These are phyloP conservation scores for Triplophysa dalaica DNA, from an alignment of 2,113 vertebrate species.

Conservation along the genomic window DNA sequence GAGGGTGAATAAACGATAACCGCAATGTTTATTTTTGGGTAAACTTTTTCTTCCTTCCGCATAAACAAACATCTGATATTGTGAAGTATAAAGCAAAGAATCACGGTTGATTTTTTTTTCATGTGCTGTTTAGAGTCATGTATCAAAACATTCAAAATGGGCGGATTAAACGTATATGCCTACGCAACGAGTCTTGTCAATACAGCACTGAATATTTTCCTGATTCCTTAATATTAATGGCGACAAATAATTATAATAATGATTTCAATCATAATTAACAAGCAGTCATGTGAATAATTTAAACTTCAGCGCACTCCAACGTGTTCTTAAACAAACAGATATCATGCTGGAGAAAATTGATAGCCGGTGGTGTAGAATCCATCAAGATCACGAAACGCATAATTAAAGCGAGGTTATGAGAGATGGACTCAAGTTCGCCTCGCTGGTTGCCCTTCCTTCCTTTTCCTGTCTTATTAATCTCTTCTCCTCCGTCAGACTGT, in stretches of 20 bases:
- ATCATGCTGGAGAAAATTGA: conserved; percentile 69
- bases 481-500: conserved; percentile 72
- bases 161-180: no score
- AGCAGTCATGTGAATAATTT: conserved; percentile 67
- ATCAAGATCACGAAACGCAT: conserved; percentile 69
- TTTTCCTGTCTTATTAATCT: conserved; percentile 74
- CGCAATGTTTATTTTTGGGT: no score
- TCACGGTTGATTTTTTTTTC: no score
- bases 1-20: no score
- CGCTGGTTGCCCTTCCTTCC: conserved; percentile 44
- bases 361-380: conserved; percentile 70
- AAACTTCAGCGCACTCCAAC: conserved; percentile 60
- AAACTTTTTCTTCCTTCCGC: no score
- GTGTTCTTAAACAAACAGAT: conserved; percentile 73
- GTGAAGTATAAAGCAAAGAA: no score
- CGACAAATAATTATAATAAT: conserved; percentile 12
- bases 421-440: conserved; percentile 66
- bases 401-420: conserved; percentile 75
- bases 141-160: no score
- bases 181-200: background rate
- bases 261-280: conserved; percentile 36
- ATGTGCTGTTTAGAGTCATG: no score
- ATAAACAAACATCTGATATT: no score
- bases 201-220: background rate
- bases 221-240: conserved; percentile 10